A percentile compares a stretch with the other conserved stretches of the same genome.
Evolutionary conservation across 2,888 invertebrate genomes (phyloP).

Genomic region (Alcis repandata): DNA sequence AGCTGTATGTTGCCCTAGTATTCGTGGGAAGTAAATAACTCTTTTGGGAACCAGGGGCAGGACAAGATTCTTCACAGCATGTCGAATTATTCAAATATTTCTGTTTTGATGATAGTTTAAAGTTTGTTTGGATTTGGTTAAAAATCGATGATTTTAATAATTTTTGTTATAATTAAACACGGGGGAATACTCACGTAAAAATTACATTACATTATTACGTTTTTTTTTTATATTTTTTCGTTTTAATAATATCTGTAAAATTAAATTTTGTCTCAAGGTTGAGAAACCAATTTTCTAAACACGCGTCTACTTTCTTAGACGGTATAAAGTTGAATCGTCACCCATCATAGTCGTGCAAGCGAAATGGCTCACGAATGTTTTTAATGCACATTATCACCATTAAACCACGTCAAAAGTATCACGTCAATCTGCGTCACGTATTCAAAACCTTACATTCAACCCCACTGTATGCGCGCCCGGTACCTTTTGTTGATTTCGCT

Average conservation of each 20-base stretch:
- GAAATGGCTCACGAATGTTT: slow-evolving; percentile 3
- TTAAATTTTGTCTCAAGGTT: background rate
- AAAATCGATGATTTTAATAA: too few species aligned
- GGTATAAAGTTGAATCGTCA: background rate
- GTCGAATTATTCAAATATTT: too few species aligned
- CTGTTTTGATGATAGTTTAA: too few species aligned
- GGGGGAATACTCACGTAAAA: too few species aligned
- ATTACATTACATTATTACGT: too few species aligned
- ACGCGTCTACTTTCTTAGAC: too few species aligned
- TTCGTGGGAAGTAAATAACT: slow-evolving; percentile 34
- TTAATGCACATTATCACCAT: slow-evolving; percentile 2
- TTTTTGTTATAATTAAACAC: too few species aligned
- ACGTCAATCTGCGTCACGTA: slow-evolving; percentile 25
- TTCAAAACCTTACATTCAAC: slow-evolving; percentile 49
- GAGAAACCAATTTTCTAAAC: too few species aligned
- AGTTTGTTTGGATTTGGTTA: too few species aligned
- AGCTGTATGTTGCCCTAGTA: slow-evolving; percentile 37
- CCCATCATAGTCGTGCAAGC: background rate
- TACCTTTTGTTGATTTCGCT: slow-evolving; percentile 67
- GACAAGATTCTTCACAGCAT: background rate
- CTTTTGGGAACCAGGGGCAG: slow-evolving; percentile 9
- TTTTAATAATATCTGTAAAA: too few species aligned
- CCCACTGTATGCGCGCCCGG: slow-evolving; percentile 66
- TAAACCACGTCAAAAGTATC: background rate
- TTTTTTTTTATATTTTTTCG: too few species aligned